Evolutionary conservation across 2,888 invertebrate species (phyloP).

Genomic region (Eristalinus aeneus): DNA sequence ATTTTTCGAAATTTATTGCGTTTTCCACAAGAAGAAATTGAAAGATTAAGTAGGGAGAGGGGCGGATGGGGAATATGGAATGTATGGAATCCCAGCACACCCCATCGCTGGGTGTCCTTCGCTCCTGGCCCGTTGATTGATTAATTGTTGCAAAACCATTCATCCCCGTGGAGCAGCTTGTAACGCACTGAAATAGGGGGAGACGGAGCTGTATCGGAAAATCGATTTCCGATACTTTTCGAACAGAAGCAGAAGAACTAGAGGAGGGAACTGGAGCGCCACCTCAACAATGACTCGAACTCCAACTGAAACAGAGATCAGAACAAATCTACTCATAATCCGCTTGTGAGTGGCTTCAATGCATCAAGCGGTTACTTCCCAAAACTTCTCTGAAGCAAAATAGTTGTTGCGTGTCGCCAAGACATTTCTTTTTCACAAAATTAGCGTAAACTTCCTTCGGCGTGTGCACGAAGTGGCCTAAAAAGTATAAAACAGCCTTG

Average conservation of each 20-base stretch:
- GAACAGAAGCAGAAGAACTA: background rate
- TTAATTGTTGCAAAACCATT: slow-evolving; percentile 39
- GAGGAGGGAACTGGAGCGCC: background rate
- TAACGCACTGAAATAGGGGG: too few relatives aligned
- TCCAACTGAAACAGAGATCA: too few relatives aligned
- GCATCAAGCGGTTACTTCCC: too few relatives aligned
- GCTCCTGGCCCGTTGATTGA: slow-evolving; percentile 25
- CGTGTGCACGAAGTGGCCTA: too few relatives aligned
- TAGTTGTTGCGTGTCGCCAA: too few relatives aligned
- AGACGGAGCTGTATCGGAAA: background rate
- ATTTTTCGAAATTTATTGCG: slow-evolving; percentile 33
- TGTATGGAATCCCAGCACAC: background rate
- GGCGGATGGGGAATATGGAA: background rate
- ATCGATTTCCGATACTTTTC: background rate
- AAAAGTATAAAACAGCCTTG: too few relatives aligned
- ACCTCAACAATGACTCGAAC: background rate
- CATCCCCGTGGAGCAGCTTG: background rate
- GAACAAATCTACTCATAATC: too few relatives aligned
- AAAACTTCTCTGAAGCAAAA: too few relatives aligned
- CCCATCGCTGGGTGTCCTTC: too few relatives aligned
- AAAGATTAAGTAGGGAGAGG: background rate
- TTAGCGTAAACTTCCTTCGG: too few relatives aligned
- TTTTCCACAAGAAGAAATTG: slow-evolving; percentile 24
- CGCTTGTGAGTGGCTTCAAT: too few relatives aligned
- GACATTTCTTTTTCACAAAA: too few relatives aligned